phyloP scores from a whole-genome alignment of 2,888 invertebrate species.

The Itoplectis maculator region DNA sequence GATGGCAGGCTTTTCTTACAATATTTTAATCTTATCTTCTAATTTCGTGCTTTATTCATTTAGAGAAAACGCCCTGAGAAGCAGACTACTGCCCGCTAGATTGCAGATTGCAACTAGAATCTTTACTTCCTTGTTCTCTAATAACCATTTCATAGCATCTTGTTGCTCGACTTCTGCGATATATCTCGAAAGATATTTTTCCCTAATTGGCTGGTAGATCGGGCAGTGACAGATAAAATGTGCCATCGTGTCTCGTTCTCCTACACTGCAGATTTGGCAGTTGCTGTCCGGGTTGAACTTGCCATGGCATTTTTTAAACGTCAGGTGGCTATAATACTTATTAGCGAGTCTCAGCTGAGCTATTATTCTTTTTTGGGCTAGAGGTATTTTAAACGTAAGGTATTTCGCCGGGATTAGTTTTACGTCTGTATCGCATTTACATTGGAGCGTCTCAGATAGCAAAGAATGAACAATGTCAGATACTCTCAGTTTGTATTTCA shows the following conservation, averaged over 20 bases:
- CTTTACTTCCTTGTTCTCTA: not conserved
- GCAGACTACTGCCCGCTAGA: not conserved
- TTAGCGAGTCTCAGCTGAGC: slow-evolving; percentile 2
- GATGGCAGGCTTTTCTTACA: not conserved
- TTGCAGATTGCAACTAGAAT: not conserved
- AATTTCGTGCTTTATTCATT: slow-evolving; percentile 6
- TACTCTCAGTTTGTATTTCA: not conserved
- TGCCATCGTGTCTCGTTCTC: not conserved
- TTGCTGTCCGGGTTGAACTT: not conserved
- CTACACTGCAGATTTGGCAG: slow-evolving; percentile 1
- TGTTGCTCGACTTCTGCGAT: not conserved
- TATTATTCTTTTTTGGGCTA: slow-evolving; percentile 5
- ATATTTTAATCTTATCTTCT: slow-evolving; percentile 1
- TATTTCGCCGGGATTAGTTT: not conserved
- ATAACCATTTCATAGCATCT: not conserved
- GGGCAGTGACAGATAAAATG: not conserved
- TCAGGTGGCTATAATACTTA: not conserved
- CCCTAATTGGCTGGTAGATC: not conserved
- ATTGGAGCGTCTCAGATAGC: not conserved
- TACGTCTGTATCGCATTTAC: not conserved
- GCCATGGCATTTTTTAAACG: slow-evolving; percentile 1
- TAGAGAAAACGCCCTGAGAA: slow-evolving; percentile 1
- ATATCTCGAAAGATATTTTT: not conserved
- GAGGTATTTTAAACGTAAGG: slow-evolving; percentile 7
- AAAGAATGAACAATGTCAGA: not conserved